Conservation (phyloP, 2,888 invertebrate genomes). For the Pocota personata region DNA sequence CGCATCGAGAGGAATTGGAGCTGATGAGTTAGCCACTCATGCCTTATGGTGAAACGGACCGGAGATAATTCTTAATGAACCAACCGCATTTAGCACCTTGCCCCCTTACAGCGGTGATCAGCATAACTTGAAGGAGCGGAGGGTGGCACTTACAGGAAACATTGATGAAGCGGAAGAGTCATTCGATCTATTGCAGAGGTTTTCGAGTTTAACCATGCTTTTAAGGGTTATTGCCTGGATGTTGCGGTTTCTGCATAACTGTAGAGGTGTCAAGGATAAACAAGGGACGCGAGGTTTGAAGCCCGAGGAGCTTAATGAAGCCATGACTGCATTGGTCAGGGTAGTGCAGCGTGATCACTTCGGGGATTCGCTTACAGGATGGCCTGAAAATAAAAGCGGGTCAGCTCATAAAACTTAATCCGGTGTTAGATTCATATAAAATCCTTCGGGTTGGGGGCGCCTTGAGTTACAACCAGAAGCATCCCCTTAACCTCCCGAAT, state of each 20-base stretch:
- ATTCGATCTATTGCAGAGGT: constrained; percentile 4
- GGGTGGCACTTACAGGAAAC: neutral
- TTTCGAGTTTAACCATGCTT: constrained; percentile 26
- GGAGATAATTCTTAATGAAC: neutral
- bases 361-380: neutral
- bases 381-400: neutral
- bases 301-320: constrained; percentile 16
- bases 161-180: neutral
- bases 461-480: no score
- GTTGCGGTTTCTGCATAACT: constrained; percentile 31
- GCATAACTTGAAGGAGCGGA: constrained; percentile 30
- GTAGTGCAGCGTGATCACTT: constrained; percentile 34
- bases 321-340: constrained; percentile 33
- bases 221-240: constrained; percentile 34
- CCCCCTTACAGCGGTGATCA: neutral
- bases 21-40: neutral
- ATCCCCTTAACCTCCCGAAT: no score
- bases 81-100: neutral
- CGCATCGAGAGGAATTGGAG: neutral
- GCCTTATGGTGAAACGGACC: constrained; percentile 12
- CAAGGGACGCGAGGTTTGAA: constrained; percentile 14
- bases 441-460: neutral
- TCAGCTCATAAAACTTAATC: neutral
- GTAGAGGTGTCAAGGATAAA: neutral
- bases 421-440: neutral